Percentiles rank a stretch among this genome's conserved stretches.
These are phyloP conservation scores for Carterocephalus palaemon DNA, from an alignment of 2,888 invertebrate genomes.

Conservation along the genomic window DNA sequence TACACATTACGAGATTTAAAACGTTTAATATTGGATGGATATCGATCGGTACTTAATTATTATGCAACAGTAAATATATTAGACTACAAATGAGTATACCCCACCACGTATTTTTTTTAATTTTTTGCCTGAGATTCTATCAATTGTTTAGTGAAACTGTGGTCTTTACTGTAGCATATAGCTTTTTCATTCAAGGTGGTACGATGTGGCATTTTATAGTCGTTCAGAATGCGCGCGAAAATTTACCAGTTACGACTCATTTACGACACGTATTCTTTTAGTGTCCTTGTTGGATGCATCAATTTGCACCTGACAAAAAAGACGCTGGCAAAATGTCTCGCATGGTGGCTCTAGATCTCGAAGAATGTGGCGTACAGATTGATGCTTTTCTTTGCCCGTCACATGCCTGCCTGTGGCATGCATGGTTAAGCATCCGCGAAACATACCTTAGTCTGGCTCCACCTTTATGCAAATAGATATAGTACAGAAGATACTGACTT, in stretches of 20 bases:
- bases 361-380: constrained; percentile 23
- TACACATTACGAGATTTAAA: no score
- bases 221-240: constrained; percentile 11
- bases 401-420: constrained; percentile 13
- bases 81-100: no score
- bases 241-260: constrained; percentile 15
- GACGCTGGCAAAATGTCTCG: constrained; percentile 18
- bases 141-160: no score
- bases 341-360: constrained; percentile 19
- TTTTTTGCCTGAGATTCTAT: no score
- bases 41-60: no score
- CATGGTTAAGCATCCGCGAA: constrained; percentile 18
- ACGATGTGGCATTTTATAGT: no score
- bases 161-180: no score
- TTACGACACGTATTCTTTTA: constrained; percentile 14
- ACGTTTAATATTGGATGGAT: no score
- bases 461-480: constrained; percentile 1
- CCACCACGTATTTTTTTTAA: no score
- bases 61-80: no score
- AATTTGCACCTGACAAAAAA: constrained; percentile 19
- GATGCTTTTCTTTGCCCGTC: constrained; percentile 25
- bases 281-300: constrained; percentile 13
- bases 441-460: constrained; percentile 11
- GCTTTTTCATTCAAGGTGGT: no score
- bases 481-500: no score